phyloP scores from a whole-genome alignment of 2,797 vertebrate species.

The Columba guinea region DNA sequence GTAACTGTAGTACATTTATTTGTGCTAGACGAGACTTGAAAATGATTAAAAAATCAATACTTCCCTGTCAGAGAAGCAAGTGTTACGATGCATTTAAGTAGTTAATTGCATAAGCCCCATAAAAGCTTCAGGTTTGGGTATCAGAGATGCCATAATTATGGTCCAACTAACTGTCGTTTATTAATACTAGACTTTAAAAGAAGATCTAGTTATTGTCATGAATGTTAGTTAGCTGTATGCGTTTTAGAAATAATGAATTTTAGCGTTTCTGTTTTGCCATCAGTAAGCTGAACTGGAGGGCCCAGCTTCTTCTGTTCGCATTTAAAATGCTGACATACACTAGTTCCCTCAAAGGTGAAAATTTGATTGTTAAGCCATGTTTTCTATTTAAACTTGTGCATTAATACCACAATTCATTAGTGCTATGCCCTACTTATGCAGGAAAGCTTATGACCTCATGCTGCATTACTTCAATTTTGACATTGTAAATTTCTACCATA shows the following conservation, averaged over 20 bases:
- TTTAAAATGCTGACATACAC: slow-evolving; percentile 32
- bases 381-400: slow-evolving; percentile 60
- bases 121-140: slow-evolving; percentile 82
- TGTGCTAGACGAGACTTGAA: slow-evolving; percentile 92
- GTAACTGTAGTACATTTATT: slow-evolving; percentile 94
- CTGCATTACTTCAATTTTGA: slow-evolving; percentile 73
- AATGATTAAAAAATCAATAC: slow-evolving; percentile 99
- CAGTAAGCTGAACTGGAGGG: background rate
- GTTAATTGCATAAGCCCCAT: slow-evolving; percentile 81
- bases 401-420: slow-evolving; percentile 59
- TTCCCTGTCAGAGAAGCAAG: slow-evolving; percentile 89
- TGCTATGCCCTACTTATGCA: slow-evolving; percentile 31
- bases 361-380: slow-evolving; percentile 64
- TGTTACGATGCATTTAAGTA: slow-evolving; percentile 85
- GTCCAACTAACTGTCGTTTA: slow-evolving; percentile 61
- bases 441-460: slow-evolving; percentile 63
- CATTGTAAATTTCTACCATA: slow-evolving; percentile 72
- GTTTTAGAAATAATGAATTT: slow-evolving; percentile 32
- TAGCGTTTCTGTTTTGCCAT: background rate
- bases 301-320: background rate
- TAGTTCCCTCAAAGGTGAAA: slow-evolving; percentile 46
- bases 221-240: background rate
- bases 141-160: slow-evolving; percentile 75
- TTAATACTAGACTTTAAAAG: slow-evolving; percentile 63
- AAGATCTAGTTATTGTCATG: slow-evolving; percentile 12